Conservation (phyloP, 2,888 invertebrate species). For the Pemphredon lugubris region DNA sequence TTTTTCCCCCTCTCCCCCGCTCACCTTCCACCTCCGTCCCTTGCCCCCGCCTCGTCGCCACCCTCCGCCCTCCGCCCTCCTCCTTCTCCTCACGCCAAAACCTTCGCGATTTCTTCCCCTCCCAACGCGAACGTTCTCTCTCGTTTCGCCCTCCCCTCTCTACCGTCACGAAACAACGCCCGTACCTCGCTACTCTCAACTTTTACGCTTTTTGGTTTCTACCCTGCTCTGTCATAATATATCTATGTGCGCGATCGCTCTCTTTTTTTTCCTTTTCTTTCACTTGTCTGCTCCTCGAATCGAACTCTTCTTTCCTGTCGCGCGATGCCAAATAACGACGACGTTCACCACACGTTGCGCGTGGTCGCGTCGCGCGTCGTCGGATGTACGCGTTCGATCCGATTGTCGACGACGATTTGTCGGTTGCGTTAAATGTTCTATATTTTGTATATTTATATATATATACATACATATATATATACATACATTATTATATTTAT, state of each 20-base stretch:
- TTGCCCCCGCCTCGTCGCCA: neutral
- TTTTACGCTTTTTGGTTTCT: neutral
- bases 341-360: too few relatives aligned
- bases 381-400: too few relatives aligned
- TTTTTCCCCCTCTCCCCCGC: conserved; percentile 53
- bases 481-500: conserved; percentile 2
- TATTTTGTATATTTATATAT: conserved; percentile 15
- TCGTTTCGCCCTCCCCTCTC: neutral
- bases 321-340: conserved; percentile 37
- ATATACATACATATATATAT: conserved; percentile 2
- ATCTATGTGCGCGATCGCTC: too few relatives aligned
- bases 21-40: conserved; percentile 28
- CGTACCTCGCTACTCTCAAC: neutral
- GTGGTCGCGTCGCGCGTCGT: too few relatives aligned
- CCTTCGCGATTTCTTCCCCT: too few relatives aligned
- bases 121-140: neutral
- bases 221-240: too few relatives aligned
- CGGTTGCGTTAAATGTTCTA: too few relatives aligned
- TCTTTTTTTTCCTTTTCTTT: too few relatives aligned
- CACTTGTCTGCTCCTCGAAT: too few relatives aligned
- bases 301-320: neutral
- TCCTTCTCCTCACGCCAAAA: neutral
- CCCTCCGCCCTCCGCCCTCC: neutral
- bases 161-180: neutral
- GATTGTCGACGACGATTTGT: too few relatives aligned